Base-by-base conservation (phyloP, 2,888 invertebrate genomes). In the Eustalomyia histrio region DNA sequence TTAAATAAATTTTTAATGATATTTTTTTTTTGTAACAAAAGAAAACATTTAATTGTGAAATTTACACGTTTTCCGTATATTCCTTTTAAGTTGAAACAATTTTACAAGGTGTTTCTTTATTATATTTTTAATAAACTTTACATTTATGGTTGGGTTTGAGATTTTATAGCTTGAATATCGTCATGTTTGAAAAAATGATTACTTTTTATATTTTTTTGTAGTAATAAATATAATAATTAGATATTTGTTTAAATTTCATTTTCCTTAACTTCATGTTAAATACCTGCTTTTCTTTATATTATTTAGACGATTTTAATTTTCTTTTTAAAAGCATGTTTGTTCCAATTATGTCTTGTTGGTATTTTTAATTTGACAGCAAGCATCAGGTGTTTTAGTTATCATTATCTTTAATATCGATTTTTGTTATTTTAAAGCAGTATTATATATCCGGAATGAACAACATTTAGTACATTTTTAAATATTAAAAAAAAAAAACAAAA, bases 301-400 rank as follows among this genome's bases (percentile, higher is more conserved):
- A 53, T 35, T 16, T 16, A 29, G 3, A 29, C 29, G 29, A 29
- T 29, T 29, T 29, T 29, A 6, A 6, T 29, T 29, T 29, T 29
- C 7, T 29, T 29, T 50, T 16, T 43, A 18, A 18, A 12, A 61
- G 43, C 53, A 63, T 9, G 50, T 55, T 53, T 55, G 21, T 18
- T 60, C 29, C 67, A 50, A 39, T 65, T 16, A 60, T 18, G 33
- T 43, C 50, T 65, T 53, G n/a, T 60, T 53, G 43, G 18, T 53
- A 61, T 33, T 75, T 75, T 33, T 8, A 76, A 55, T 50, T 57
- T 68, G 76, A 76, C 76, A 76, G 55, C 68, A 7, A 16, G 17
- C 68, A 63, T 65, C 68, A 76, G 68, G 18, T 69, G 63, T 24
- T 24, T 55, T 55, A 14, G 39, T 39, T 3, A 12, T 47, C n/a